Evolutionary conservation across 2,797 vertebrate genomes (phyloP).

Genomic region (Mus minutoides): DNA sequence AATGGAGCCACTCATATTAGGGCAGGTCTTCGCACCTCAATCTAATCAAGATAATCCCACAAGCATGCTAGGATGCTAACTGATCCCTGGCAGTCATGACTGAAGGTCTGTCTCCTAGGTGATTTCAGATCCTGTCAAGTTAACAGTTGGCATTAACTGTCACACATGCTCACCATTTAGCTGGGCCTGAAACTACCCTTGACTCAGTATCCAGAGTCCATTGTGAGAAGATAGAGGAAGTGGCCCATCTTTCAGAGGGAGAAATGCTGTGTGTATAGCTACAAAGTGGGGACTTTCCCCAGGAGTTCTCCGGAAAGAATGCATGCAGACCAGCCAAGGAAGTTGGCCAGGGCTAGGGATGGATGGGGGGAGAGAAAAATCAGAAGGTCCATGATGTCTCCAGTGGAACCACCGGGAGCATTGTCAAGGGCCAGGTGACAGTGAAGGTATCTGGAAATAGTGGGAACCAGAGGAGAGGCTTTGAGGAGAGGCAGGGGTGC

Average conservation of each 20-base stretch:
- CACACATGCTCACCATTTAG: neutral
- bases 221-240: neutral
- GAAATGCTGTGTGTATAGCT: fast-evolving
- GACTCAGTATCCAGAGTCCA: fast-evolving
- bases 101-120: neutral
- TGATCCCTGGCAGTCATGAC: neutral
- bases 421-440: neutral
- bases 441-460: too few relatives aligned
- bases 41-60: neutral
- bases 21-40: neutral
- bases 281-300: fast-evolving
- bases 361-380: fast-evolving
- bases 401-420: neutral
- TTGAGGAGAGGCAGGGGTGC: fast-evolving
- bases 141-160: neutral
- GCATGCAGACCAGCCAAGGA: neutral
- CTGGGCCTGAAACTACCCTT: fast-evolving
- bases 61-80: neutral
- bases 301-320: neutral
- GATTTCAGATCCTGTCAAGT: neutral
- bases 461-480: neutral
- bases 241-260: neutral
- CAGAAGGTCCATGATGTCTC: neutral
- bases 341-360: neutral
- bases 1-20: neutral